Conservation (phyloP, 1,140 invertebrate genomes). For the Scaptomyza graminum region DNA sequence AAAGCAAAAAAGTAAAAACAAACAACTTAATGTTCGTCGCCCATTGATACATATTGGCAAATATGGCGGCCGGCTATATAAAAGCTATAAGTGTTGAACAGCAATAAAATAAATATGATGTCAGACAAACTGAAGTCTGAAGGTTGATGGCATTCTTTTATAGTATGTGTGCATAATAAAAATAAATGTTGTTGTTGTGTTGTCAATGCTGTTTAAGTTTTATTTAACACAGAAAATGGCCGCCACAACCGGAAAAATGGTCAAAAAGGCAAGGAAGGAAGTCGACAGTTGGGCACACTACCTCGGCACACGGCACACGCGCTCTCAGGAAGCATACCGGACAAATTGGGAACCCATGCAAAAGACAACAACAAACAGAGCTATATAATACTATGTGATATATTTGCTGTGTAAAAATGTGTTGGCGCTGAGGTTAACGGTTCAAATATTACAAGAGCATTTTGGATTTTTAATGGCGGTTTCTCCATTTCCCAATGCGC, state of each 20-base stretch:
- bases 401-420: slow-evolving; percentile 7
- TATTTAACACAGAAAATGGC: slow-evolving; percentile 45
- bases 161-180: slow-evolving; percentile 16
- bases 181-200: slow-evolving; percentile 21
- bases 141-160: slow-evolving; percentile 13
- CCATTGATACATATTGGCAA: slow-evolving; percentile 47
- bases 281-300: slow-evolving; percentile 42
- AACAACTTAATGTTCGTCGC: slow-evolving; percentile 37
- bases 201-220: slow-evolving; percentile 33
- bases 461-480: slow-evolving; percentile 10
- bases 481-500: not conserved
- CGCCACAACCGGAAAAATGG: slow-evolving; percentile 51
- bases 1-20: not conserved
- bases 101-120: slow-evolving; percentile 74
- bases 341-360: slow-evolving; percentile 65
- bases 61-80: slow-evolving; percentile 23
- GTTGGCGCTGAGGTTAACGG: not conserved
- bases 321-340: slow-evolving; percentile 60
- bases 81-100: slow-evolving; percentile 30
- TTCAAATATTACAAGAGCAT: slow-evolving; percentile 3
- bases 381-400: slow-evolving; percentile 5
- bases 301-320: slow-evolving; percentile 17
- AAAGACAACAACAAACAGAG: slow-evolving; percentile 31
- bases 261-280: slow-evolving; percentile 76
- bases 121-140: slow-evolving; percentile 62